A percentile compares a stretch with the other conserved stretches of the same genome.
phyloP scores from a whole-genome alignment of 2,888 invertebrate species.

The Tuta absoluta region DNA sequence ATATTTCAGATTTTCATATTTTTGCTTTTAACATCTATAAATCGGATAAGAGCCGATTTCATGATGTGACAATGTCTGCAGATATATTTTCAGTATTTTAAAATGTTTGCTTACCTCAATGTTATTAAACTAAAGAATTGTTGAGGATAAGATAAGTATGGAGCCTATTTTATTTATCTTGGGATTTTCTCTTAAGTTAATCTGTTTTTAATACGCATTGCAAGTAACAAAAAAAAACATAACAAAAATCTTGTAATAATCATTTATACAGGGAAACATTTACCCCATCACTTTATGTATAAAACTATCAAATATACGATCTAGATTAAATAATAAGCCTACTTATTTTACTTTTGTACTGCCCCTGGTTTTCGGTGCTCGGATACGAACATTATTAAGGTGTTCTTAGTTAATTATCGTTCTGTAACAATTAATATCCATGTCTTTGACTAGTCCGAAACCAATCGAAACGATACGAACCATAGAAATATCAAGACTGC shows the following conservation, averaged over 20 bases:
- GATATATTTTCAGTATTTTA: not conserved
- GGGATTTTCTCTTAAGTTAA: not conserved
- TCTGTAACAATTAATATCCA: slow-evolving; percentile 45
- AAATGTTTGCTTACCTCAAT: slow-evolving; percentile 18
- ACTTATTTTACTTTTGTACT: slow-evolving; percentile 21
- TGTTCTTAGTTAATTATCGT: slow-evolving; percentile 42
- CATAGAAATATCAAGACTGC: not conserved
- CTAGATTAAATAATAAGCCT: slow-evolving; percentile 16
- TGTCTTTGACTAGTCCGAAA: slow-evolving; percentile 71
- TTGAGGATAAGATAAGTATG: slow-evolving; percentile 18
- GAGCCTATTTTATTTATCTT: slow-evolving; percentile 1
- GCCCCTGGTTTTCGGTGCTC: slow-evolving; percentile 53
- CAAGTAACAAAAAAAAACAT: slow-evolving; percentile 1
- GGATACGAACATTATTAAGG: slow-evolving; percentile 42
- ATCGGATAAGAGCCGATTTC: not conserved
- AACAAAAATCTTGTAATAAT: not conserved
- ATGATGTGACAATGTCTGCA: not conserved
- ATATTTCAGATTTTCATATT: not conserved
- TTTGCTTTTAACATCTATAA: slow-evolving; percentile 11
- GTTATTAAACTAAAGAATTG: slow-evolving; percentile 28
- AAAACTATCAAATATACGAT: slow-evolving; percentile 5
- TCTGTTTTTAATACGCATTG: not conserved
- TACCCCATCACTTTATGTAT: not conserved
- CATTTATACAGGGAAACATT: slow-evolving; percentile 11
- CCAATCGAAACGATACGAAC: slow-evolving; percentile 11